Evolutionary conservation across 2,113 vertebrate genomes (phyloP).

Genomic region (Ophiodon elongatus): DNA sequence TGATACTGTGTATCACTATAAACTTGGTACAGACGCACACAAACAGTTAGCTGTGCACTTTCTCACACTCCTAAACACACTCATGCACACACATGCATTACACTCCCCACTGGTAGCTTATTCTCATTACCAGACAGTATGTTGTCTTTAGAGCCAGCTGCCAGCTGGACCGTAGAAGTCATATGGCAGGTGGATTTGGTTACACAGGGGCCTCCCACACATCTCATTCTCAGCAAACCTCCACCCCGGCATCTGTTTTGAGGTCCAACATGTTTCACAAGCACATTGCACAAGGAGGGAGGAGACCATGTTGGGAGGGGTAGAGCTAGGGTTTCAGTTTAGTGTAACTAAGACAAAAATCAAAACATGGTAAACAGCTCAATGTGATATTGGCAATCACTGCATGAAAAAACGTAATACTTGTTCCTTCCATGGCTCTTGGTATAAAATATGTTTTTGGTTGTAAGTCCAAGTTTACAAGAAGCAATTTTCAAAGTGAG

Average conservation of each 20-base stretch:
- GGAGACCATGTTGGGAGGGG: conserved; percentile 2
- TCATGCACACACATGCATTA: conserved; percentile 18
- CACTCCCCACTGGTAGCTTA: conserved; percentile 52
- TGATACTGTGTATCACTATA: background rate
- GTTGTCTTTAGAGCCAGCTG: conserved; percentile 64
- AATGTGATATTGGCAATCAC: conserved; percentile 9
- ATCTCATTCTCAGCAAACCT: conserved; percentile 67
- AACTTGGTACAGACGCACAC: background rate
- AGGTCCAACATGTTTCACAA: conserved; percentile 59
- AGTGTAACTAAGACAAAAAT: conserved; percentile 8
- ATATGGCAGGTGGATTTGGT: conserved; percentile 69
- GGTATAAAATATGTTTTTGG: background rate
- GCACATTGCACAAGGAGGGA: conserved; percentile 55
- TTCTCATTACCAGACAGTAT: conserved; percentile 69
- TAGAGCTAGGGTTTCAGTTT: conserved; percentile 9
- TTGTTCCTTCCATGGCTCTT: background rate
- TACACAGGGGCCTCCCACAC: conserved; percentile 73
- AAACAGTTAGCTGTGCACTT: background rate
- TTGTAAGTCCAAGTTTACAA: background rate
- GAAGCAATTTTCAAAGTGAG: background rate
- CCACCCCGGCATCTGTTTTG: conserved; percentile 58
- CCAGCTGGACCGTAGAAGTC: conserved; percentile 66
- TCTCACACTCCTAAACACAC: conserved; percentile 23
- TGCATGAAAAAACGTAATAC: background rate
- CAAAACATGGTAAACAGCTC: background rate